Evolutionary conservation across 2,113 vertebrate genomes (phyloP), one percentile per base, ranked within the genome.

Genomic region (Aptenodytes patagonicus): DNA sequence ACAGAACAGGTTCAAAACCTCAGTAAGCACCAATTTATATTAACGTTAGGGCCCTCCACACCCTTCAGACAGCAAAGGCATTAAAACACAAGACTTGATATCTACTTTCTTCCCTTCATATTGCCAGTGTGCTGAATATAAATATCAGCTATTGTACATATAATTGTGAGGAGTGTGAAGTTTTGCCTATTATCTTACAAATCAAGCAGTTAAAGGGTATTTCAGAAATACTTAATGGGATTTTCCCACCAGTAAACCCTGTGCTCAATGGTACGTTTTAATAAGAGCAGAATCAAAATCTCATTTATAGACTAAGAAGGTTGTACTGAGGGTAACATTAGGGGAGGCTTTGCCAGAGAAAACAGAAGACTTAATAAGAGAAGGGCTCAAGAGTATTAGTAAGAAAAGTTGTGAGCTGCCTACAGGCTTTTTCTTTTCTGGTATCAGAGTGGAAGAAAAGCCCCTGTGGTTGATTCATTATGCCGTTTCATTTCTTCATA

Each of bases 181-280:
- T 95, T 98, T 97, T 94, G 89, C 92, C 89, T 95, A 71, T 95
- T 82, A 86, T 95, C 95, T 98, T 93, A 91, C 98, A 97, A 98
- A 97, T 97, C 95, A 93, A 97, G 78, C 87, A 92, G 96, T 97
- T 97, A 96, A 97, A 96, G 96, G 95, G 96, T 96, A 97, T 97
- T 98, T 98, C 97, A 97, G 96, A 97, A 98, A 97, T 90, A 55
- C 94, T 97, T 98, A 98, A 98, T 97, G 95, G 98, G 97, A 91
- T 98, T 98, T 98, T 98, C 98, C 97, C 98, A 98, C 97, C 97
- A 98, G 97, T 97, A 97, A 98, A 97, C 83, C 65, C 44, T 81
- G 93, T 92, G 96, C 96, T 97, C 97, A 95, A 6, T 94, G 96
- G 95, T 95, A 97, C 61, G 5, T 89, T 97, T 98, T 98, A 97